Percentiles rank a stretch among this genome's conserved stretches.
These are phyloP conservation scores for Pithys albifrons DNA, from an alignment of 2,113 vertebrate genomes.

Conservation along the genomic window DNA sequence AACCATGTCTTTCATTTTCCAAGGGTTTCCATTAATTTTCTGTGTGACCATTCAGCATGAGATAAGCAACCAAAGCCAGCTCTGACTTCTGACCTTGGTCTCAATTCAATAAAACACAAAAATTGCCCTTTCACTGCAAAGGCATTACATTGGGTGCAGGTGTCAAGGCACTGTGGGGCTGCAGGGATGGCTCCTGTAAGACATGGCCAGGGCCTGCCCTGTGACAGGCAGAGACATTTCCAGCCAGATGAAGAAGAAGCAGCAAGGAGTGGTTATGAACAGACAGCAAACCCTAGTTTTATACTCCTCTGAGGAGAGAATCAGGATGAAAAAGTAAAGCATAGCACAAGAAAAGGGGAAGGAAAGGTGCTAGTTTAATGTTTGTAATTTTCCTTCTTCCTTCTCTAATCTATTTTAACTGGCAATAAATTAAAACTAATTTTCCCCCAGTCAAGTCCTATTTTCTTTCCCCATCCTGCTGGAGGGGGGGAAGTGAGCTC, in stretches of 20 bases:
- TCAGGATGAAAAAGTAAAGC: background rate
- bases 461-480: background rate
- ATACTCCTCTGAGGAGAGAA: background rate
- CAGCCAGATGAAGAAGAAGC: background rate
- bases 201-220: background rate
- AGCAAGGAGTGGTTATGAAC: background rate
- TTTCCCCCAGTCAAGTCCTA: background rate
- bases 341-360: background rate
- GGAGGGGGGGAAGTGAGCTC: background rate
- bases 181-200: background rate
- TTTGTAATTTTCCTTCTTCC: background rate
- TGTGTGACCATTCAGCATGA: background rate
- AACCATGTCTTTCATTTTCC: background rate
- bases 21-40: background rate
- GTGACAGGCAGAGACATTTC: rapidly evolving
- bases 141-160: background rate
- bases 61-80: background rate
- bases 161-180: rapidly evolving
- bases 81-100: background rate
- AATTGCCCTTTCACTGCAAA: background rate
- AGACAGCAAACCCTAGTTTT: background rate
- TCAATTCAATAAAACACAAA: background rate
- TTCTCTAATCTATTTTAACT: background rate
- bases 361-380: background rate
- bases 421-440: background rate